phyloP scores from a whole-genome alignment of 2,888 invertebrate species.

The Phyllotreta cruciferae region DNA sequence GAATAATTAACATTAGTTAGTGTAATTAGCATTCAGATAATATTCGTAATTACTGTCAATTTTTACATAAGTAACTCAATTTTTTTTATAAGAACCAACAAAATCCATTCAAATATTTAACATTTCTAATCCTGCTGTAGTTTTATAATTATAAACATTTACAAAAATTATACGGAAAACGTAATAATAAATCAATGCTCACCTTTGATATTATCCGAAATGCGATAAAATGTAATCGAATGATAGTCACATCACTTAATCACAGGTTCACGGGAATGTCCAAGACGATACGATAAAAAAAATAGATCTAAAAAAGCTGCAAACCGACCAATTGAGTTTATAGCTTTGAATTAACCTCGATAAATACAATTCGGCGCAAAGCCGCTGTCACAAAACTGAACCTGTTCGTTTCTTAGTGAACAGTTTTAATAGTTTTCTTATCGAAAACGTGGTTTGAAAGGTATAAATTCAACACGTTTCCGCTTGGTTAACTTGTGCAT shows the following conservation, averaged over 20 bases:
- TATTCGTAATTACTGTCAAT: no score
- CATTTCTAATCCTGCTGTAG: not conserved
- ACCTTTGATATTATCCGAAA: slow-evolving; percentile 19
- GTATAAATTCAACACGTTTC: slow-evolving; percentile 27
- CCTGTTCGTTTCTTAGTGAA: slow-evolving; percentile 23
- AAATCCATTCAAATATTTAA: not conserved
- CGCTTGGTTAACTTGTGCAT: slow-evolving; percentile 16
- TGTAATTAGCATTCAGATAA: no score
- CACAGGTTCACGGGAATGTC: slow-evolving; percentile 15
- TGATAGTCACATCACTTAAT: slow-evolving; percentile 25
- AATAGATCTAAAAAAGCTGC: slow-evolving; percentile 13
- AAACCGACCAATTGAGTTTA: slow-evolving; percentile 16
- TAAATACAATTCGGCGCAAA: slow-evolving; percentile 15
- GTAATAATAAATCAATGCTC: not conserved
- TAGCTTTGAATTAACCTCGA: slow-evolving; percentile 18
- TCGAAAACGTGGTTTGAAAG: slow-evolving; percentile 27
- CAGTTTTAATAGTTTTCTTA: slow-evolving; percentile 28
- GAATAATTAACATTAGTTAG: no score
- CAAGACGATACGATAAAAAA: slow-evolving; percentile 10
- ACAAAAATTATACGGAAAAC: not conserved
- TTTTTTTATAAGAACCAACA: no score
- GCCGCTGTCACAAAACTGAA: slow-evolving; percentile 19
- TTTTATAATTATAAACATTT: slow-evolving; percentile 10
- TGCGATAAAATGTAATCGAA: not conserved
- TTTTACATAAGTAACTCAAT: no score